Evolutionary conservation across 2,113 vertebrate genomes (phyloP), one percentile per base, ranked within the genome.

Genomic region (Cynocephalus volans): DNA sequence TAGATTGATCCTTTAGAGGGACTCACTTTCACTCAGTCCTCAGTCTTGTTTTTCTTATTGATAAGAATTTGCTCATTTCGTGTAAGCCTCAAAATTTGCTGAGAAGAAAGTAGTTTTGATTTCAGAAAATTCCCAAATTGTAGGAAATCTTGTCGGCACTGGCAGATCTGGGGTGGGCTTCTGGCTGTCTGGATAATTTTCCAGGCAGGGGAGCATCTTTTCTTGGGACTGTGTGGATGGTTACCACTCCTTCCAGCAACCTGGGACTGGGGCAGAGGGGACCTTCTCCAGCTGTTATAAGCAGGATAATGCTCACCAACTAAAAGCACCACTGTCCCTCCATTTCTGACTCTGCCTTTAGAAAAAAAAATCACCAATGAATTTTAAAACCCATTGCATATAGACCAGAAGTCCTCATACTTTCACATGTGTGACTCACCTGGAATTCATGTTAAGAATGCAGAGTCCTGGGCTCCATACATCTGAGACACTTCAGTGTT

Each of bases 51-150:
- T 88, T 54, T 75, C 41, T 79, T 65, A 41, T 14, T 9, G 24
- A 14, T 87, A 81, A 97, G 82, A 81, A 82, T 64, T 88, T 84
- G 65, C 41, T 67, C 19, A 65, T 85, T 2, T n/a, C 65, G 15
- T 8, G 2, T 67, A 18, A 45, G 9, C 9, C 14, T 87, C 1
- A 9, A 79, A 45, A 48, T 52, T 77, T 83, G 11, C 56, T 60
- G 54, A n/a, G 58, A 18, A 58, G 54, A 70, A 96, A 70, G 21
- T 58, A 77, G 64, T 93, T 84, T 75, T n/a, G 15, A 75, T 81
- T 77, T 73, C 1, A 24, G 76, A 93, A 87, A 72, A 56, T 77
- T 70, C 69, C 28, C 41, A 64, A 64, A 70, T 56, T 67, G 70
- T 54, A 41, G 19, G 72, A 82, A 56, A 88, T 11, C 11, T 21